A percentile compares a stretch with the other conserved stretches of the same genome.
These are phyloP conservation scores for Notodonta dromedarius DNA, from an alignment of 2,888 invertebrate genomes.

Conservation along the genomic window DNA sequence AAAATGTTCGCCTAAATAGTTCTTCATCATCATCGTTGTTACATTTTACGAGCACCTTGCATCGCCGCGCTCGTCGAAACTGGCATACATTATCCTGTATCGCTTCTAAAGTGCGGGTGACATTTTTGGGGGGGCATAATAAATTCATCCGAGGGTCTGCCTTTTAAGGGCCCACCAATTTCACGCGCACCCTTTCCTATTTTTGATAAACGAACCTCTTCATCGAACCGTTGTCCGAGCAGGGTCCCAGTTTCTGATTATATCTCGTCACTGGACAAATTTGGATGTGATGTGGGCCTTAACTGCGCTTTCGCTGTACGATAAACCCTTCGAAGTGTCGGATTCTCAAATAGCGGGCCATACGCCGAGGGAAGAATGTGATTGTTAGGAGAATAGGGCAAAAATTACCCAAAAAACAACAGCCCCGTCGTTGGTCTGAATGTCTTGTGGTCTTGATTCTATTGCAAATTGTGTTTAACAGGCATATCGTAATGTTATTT, in stretches of 20 bases:
- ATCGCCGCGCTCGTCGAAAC: slow-evolving; percentile 8
- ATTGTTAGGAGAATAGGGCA: neutral
- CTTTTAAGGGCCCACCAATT: slow-evolving; percentile 55
- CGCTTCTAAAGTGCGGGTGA: slow-evolving; percentile 30
- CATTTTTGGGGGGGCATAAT: slow-evolving; percentile 46
- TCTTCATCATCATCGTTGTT: neutral
- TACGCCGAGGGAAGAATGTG: slow-evolving; percentile 21
- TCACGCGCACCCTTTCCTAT: slow-evolving; percentile 55
- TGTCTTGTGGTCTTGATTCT: neutral
- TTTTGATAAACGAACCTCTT: slow-evolving; percentile 74
- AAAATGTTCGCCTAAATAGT: too few relatives aligned
- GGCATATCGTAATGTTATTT: neutral
- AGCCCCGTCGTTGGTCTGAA: neutral
- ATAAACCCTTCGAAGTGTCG: slow-evolving; percentile 45
- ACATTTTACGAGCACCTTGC: neutral
- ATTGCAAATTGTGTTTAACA: neutral
- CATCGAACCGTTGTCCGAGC: slow-evolving; percentile 65
- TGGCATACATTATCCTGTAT: slow-evolving; percentile 25
- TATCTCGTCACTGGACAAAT: slow-evolving; percentile 78
- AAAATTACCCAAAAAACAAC: neutral
- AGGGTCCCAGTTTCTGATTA: slow-evolving; percentile 64
- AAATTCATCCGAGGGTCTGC: slow-evolving; percentile 51
- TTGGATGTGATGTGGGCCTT: slow-evolving; percentile 65
- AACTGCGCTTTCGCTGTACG: slow-evolving; percentile 44
- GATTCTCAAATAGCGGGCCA: slow-evolving; percentile 16